Conservation (phyloP, 1,140 invertebrate genomes). For the Colletes latitarsis region DNA sequence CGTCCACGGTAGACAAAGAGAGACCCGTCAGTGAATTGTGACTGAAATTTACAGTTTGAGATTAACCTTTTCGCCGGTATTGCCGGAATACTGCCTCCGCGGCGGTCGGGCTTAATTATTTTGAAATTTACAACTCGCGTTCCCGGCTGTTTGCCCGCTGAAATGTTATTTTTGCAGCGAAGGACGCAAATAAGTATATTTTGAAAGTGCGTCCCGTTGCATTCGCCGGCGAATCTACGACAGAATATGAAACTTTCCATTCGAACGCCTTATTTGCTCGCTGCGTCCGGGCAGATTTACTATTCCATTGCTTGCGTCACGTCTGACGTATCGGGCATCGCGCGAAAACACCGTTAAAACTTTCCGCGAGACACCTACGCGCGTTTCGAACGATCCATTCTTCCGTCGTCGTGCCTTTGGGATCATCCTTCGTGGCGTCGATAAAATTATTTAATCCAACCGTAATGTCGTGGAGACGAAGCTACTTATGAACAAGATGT, state of each 20-base stretch:
- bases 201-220: neutral
- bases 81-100: no score
- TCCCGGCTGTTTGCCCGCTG: neutral
- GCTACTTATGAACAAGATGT: no score
- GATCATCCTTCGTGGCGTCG: neutral
- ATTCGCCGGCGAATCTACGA: neutral
- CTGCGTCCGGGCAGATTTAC: neutral
- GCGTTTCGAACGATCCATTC: neutral
- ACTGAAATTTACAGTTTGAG: neutral
- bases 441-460: no score
- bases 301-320: slow-evolving; percentile 12
- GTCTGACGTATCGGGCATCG: neutral
- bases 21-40: neutral
- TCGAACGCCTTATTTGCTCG: neutral
- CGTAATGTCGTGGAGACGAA: no score
- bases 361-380: slow-evolving; percentile 2
- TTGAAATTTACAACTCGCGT: neutral
- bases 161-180: neutral
- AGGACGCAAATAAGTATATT: neutral
- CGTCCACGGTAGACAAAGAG: slow-evolving; percentile 8
- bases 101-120: no score
- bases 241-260: neutral
- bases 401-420: neutral
- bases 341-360: slow-evolving; percentile 15
- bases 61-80: neutral